Base-by-base conservation (phyloP, 2,888 invertebrate species). In the Dusona sp. region DNA sequence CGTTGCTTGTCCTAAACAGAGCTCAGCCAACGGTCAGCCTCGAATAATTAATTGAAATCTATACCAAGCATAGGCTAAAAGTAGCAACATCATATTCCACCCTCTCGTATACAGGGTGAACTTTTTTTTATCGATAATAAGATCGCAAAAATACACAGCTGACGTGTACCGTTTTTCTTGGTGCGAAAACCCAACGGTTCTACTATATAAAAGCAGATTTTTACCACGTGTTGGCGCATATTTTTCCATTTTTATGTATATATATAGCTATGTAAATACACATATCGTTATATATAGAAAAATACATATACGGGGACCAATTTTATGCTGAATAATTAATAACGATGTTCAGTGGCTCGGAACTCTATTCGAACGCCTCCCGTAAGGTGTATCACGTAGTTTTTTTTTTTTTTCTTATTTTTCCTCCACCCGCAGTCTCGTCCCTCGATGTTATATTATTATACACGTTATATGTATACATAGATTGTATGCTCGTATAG, bases 31-130 rank as follows among this genome's bases (percentile, higher is more conserved):
- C 84, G 85, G 54, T 81, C 79, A 83, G 51, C 72, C 81, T 51
- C 88, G 89, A 91, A 92, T 92, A 90, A 92, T 92, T 91, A 89
- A 92, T 92, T 87, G 87, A 87, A 89, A 90, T 90, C 91, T 89
- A 92, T 91, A 91, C 84, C 84, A 77, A n/a, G 82, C 19, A 72
- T n/a, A 36, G 36, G 79, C 90, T 89, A 90, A 91, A 91, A 90
- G 91, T 91, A 92, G 91, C 87, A 42, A 72, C 48, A 64, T 7
- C 45, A 19, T 29, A 42, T 64, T 29, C 42, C 45, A 38, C 36
- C 25, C 74, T 54, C 51, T 33, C 25, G 29, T 19, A 16, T 36
- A 25, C 48, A 8, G 29, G 54, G 64, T 57, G 22, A 84, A 81
- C 86, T 84, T 74, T 72, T 74, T 54, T 77, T n/a, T 25, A 48